Evolutionary conservation across 1,140 invertebrate genomes (phyloP).

Genomic region (Leptestheria dahalacensis): DNA sequence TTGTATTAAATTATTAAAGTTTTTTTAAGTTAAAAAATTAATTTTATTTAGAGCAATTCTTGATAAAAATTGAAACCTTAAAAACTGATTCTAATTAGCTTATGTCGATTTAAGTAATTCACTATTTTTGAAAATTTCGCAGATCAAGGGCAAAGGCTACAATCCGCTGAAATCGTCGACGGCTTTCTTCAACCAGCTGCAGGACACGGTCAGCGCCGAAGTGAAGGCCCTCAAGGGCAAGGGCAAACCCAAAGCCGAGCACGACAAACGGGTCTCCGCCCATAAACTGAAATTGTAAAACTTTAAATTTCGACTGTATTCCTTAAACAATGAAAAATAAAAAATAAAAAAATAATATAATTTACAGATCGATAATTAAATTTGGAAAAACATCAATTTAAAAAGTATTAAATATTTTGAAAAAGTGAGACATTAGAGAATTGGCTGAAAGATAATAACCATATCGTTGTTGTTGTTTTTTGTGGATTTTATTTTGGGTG

Average conservation of each 20-base stretch:
- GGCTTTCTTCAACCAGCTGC: slow-evolving; percentile 63
- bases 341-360: no score
- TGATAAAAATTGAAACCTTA: no score
- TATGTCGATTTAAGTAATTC: neutral
- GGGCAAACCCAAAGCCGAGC: neutral
- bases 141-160: slow-evolving; percentile 33
- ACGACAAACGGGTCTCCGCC: neutral
- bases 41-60: no score
- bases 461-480: neutral
- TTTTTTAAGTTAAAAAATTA: neutral
- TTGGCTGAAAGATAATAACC: neutral
- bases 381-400: no score
- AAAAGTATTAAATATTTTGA: no score
- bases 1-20: no score
- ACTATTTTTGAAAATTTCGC: slow-evolving; percentile 19
- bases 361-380: no score
- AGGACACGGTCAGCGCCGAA: slow-evolving; percentile 43
- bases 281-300: neutral
- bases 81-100: no score
- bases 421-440: no score
- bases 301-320: no score
- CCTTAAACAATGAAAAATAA: no score
- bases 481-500: neutral
- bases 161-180: slow-evolving; percentile 58
- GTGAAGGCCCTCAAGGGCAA: slow-evolving; percentile 5